phyloP scores from a whole-genome alignment of 92 coral and sea anemone genomes.

The Umimayanthus kanabou region DNA sequence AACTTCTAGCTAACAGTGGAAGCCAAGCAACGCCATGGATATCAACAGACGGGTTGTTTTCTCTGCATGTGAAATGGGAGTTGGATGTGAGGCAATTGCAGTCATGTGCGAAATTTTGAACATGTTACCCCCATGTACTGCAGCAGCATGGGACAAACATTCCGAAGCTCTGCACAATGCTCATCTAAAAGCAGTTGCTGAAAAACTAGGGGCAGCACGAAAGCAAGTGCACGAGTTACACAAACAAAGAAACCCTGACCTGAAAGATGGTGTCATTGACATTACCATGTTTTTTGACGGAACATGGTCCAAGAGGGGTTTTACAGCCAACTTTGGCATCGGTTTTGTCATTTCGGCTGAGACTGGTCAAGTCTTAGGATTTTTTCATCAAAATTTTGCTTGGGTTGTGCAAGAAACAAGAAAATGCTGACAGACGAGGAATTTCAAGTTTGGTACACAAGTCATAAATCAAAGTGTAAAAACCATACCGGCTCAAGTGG shows the following conservation, averaged over 20 bases:
- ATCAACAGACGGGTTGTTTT: too few relatives aligned
- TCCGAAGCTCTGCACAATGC: too few relatives aligned
- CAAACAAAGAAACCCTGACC: constrained; percentile 22
- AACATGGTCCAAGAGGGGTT: constrained; percentile 53
- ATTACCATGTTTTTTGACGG: constrained; percentile 52
- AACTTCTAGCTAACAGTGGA: too few relatives aligned
- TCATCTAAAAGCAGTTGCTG: too few relatives aligned
- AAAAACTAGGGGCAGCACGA: constrained; percentile 30
- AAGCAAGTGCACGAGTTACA: constrained; percentile 26
- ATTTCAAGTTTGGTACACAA: too few relatives aligned
- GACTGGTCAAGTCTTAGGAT: too few relatives aligned
- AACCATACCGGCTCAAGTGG: too few relatives aligned
- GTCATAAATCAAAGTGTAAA: too few relatives aligned
- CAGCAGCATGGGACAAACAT: constrained; percentile 47
- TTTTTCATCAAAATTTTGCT: too few relatives aligned
- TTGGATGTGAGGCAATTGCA: constrained; percentile 45
- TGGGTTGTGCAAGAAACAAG: too few relatives aligned
- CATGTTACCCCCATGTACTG: constrained; percentile 46
- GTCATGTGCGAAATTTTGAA: constrained; percentile 44
- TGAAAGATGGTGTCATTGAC: constrained; percentile 17
- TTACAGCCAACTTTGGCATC: constrained; percentile 43
- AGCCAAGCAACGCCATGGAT: too few relatives aligned
- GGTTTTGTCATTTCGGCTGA: constrained; percentile 27
- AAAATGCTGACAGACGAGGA: too few relatives aligned
- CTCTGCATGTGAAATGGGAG: constrained; percentile 9